phyloP scores from a whole-genome alignment of 2,888 invertebrate genomes.

The Lampropteryx suffumata region DNA sequence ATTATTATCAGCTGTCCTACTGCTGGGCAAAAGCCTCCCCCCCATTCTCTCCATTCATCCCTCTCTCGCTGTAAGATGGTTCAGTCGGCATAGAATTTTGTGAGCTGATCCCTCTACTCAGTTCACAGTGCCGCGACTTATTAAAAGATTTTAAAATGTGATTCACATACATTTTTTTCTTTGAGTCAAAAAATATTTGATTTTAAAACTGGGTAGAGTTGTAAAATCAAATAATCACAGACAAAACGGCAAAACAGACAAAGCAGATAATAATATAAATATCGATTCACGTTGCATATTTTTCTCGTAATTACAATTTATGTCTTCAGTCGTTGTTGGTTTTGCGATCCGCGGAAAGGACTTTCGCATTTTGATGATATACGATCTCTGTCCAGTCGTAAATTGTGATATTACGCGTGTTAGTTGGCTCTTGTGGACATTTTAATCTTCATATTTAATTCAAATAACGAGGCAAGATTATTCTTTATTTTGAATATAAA shows the following conservation, averaged over 20 bases:
- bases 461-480: slow-evolving; percentile 13
- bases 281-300: slow-evolving; percentile 28
- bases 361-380: slow-evolving; percentile 27
- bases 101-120: too few species aligned
- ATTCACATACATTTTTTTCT: too few species aligned
- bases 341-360: slow-evolving; percentile 25
- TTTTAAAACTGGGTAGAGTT: too few species aligned
- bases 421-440: slow-evolving; percentile 20
- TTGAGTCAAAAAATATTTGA: too few species aligned
- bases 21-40: too few species aligned
- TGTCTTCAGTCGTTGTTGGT: slow-evolving; percentile 33
- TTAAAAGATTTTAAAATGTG: too few species aligned
- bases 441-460: slow-evolving; percentile 25
- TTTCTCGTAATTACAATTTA: slow-evolving; percentile 59
- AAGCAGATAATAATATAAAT: slow-evolving; percentile 1
- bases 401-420: slow-evolving; percentile 25
- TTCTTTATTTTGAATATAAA: slow-evolving; percentile 4
- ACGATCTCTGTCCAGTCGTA: slow-evolving; percentile 24
- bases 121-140: too few species aligned
- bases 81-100: too few species aligned
- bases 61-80: too few species aligned
- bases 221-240: slow-evolving; percentile 1
- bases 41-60: too few species aligned
- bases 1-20: too few species aligned
- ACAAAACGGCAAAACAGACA: slow-evolving; percentile 9